These are phyloP conservation scores for Phoronis australis DNA, from an alignment of 2,888 invertebrate species.

Conservation along the genomic window DNA sequence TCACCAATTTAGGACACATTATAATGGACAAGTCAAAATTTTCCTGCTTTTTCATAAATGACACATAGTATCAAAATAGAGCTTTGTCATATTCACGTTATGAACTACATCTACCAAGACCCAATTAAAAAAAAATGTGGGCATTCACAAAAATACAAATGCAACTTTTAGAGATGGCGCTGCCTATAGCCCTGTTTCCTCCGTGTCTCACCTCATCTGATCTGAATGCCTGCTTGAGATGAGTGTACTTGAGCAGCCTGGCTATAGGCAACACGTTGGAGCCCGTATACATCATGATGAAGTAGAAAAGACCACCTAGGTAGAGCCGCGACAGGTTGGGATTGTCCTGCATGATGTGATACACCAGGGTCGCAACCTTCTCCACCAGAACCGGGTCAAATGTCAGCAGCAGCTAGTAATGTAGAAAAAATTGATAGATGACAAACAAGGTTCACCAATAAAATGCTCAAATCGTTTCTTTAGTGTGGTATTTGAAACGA, in stretches of 20 bases:
- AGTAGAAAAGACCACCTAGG: constrained; percentile 93
- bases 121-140: background rate
- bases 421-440: no score
- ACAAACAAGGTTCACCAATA: no score
- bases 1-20: no score
- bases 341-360: constrained; percentile 84
- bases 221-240: constrained; percentile 91
- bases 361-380: constrained; percentile 78
- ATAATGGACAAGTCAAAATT: no score
- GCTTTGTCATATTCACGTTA: background rate
- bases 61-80: no score
- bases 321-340: constrained; percentile 90
- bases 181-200: no score
- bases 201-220: constrained; percentile 71
- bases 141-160: background rate
- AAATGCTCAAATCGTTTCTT: no score
- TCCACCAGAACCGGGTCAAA: constrained; percentile 97
- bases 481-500: no score
- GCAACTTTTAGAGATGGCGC: background rate
- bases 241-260: constrained; percentile 86
- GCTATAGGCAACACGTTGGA: constrained; percentile 96
- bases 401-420: constrained; percentile 80
- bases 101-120: background rate
- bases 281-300: constrained; percentile 97
- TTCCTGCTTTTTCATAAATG: no score